These are phyloP conservation scores for Labia minor DNA, from an alignment of 2,888 invertebrate species.

Conservation along the genomic window DNA sequence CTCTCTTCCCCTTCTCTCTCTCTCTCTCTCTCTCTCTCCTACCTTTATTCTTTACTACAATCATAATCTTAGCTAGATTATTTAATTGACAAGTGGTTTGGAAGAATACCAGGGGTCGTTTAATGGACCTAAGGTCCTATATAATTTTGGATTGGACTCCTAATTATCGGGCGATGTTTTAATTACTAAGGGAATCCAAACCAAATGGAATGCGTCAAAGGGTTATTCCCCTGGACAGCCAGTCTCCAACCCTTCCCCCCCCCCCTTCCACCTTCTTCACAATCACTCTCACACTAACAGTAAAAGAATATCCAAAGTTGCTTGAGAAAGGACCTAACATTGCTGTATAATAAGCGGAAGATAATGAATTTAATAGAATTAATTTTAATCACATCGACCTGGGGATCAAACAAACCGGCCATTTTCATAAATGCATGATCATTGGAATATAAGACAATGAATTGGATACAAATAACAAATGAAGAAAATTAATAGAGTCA, in stretches of 20 bases:
- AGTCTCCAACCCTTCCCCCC: not conserved
- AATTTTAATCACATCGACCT: not conserved
- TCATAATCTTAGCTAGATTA: too few relatives aligned
- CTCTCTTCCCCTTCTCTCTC: too few relatives aligned
- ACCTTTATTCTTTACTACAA: too few relatives aligned
- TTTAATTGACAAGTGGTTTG: not conserved
- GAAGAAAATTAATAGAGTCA: too few relatives aligned
- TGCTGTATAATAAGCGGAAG: not conserved
- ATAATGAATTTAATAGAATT: constrained; percentile 5
- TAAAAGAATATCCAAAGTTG: not conserved
- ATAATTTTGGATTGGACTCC: not conserved
- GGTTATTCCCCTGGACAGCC: not conserved
- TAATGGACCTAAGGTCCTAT: not conserved
- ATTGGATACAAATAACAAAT: not conserved
- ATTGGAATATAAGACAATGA: not conserved
- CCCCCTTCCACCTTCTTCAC: not conserved
- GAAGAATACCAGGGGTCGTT: not conserved
- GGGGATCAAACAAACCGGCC: not conserved
- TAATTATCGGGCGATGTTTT: not conserved
- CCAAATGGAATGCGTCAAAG: not conserved
- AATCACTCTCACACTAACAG: not conserved
- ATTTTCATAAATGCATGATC: constrained; percentile 4
- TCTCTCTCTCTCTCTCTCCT: too few relatives aligned
- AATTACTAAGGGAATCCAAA: not conserved
- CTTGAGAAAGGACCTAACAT: not conserved